A percentile compares a stretch with the other conserved stretches of the same genome.
Evolutionary conservation across 2,797 vertebrate species (phyloP).

Genomic region (Pseudomugil tenellus): DNA sequence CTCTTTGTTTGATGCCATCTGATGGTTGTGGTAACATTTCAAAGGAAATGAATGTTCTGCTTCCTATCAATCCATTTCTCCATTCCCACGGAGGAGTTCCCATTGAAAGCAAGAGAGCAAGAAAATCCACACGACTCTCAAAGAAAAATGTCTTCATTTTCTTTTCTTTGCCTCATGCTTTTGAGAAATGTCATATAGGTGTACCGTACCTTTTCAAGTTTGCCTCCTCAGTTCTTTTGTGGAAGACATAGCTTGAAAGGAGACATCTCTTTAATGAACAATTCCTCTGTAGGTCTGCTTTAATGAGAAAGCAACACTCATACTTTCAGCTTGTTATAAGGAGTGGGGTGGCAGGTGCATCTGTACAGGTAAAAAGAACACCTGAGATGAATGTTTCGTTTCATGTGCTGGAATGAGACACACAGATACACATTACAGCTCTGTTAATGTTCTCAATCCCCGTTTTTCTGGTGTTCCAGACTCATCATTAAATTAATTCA

Average conservation of each 20-base stretch:
- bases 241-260: constrained; percentile 63
- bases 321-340: constrained; percentile 54
- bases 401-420: neutral
- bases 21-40: constrained; percentile 61
- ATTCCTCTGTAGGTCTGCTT: constrained; percentile 37
- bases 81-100: constrained; percentile 53
- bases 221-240: constrained; percentile 52
- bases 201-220: constrained; percentile 54
- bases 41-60: constrained; percentile 62
- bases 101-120: constrained; percentile 50
- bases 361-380: constrained; percentile 18
- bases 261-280: constrained; percentile 49
- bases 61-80: constrained; percentile 60
- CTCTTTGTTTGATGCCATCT: constrained; percentile 62
- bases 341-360: constrained; percentile 40
- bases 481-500: neutral
- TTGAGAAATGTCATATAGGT: constrained; percentile 56
- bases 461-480: neutral
- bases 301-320: constrained; percentile 64
- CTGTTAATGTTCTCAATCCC: neutral
- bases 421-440: constrained; percentile 16
- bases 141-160: constrained; percentile 69
- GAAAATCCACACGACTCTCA: constrained; percentile 59
- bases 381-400: constrained; percentile 23
- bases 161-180: constrained; percentile 65